Conservation (phyloP, 1,140 invertebrate genomes). For the Leucophenga varia region DNA sequence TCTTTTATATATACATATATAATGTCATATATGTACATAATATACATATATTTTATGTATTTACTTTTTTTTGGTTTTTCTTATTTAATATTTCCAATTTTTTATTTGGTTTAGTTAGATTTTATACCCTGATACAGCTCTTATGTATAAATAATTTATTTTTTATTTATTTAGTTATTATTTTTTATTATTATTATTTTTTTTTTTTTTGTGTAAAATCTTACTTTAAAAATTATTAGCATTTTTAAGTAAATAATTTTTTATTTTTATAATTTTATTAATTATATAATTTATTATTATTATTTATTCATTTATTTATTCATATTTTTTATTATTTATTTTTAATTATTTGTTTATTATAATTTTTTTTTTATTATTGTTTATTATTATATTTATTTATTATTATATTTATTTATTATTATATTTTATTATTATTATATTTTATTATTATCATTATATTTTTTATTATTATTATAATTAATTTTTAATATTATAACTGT, state of each 20-base stretch:
- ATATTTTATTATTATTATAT: background rate
- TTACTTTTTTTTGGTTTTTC: background rate
- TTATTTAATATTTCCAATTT: background rate
- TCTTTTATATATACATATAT: background rate
- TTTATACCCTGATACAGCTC: background rate
- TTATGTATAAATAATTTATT: constrained; percentile 38
- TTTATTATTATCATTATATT: background rate
- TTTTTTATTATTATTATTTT: background rate
- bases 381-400: background rate
- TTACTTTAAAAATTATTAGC: background rate
- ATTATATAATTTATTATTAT: background rate
- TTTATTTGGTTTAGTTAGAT: background rate
- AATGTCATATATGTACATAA: background rate
- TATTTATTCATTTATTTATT: background rate
- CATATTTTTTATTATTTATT: background rate
- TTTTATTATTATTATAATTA: background rate
- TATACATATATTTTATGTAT: no score
- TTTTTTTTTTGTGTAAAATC: background rate
- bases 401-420: background rate
- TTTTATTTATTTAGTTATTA: constrained; percentile 8
- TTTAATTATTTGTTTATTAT: background rate
- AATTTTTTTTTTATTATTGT: background rate
- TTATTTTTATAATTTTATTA: background rate
- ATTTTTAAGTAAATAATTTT: background rate
- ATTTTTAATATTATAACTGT: background rate